Evolutionary conservation across 2,888 invertebrate species (phyloP).

Genomic region (Brenthis daphne): DNA sequence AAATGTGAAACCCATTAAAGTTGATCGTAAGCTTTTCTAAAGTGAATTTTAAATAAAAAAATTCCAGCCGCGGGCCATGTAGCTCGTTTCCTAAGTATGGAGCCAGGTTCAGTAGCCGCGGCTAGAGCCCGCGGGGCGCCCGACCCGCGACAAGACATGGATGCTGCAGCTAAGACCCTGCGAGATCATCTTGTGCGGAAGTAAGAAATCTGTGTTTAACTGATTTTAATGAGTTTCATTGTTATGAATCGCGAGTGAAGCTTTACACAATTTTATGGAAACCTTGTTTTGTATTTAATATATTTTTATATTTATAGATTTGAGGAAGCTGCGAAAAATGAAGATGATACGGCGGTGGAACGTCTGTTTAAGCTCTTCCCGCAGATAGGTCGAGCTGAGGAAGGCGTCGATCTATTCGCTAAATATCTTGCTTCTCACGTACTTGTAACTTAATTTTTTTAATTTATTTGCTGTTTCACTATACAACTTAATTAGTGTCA

Average conservation of each 20-base stretch:
- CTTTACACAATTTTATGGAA: no score
- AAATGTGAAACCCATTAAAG: no score
- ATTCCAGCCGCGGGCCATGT: slow-evolving; percentile 93
- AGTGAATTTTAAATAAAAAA: neutral
- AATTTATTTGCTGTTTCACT: neutral
- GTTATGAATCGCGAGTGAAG: no score
- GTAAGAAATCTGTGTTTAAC: slow-evolving; percentile 44
- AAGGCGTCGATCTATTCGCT: slow-evolving; percentile 94
- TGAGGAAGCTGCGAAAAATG: slow-evolving; percentile 93
- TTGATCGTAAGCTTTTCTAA: neutral
- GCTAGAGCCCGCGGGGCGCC: slow-evolving; percentile 69
- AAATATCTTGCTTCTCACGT: slow-evolving; percentile 92
- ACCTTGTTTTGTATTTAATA: no score
- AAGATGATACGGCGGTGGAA: slow-evolving; percentile 95
- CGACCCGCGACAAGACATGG: slow-evolving; percentile 69
- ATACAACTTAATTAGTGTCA: neutral
- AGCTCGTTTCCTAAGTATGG: slow-evolving; percentile 95
- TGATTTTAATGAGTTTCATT: no score
- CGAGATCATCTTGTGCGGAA: slow-evolving; percentile 65
- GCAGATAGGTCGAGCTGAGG: slow-evolving; percentile 93
- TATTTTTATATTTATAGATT: slow-evolving; percentile 81
- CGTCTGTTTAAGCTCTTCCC: slow-evolving; percentile 99
- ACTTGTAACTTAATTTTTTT: neutral
- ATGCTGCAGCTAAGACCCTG: slow-evolving; percentile 65
- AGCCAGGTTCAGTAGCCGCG: slow-evolving; percentile 87